Percentiles rank a stretch among this genome's conserved stretches.
Evolutionary conservation across 2,797 vertebrate genomes (phyloP).

Genomic region (Uromys caudimaculatus): DNA sequence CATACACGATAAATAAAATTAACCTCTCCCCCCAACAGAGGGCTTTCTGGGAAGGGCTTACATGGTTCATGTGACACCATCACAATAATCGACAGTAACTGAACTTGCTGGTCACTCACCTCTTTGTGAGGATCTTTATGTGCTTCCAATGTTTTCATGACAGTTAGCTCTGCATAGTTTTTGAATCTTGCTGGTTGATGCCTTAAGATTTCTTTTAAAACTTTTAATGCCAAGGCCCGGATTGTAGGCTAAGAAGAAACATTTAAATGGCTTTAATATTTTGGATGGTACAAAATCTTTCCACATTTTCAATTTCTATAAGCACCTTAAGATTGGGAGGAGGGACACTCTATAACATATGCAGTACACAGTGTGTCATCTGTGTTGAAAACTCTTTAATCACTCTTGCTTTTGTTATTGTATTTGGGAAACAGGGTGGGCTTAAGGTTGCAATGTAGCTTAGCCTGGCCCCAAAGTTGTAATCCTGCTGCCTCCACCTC

Average conservation of each 20-base stretch:
- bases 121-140: constrained; percentile 99
- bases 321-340: neutral
- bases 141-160: constrained; percentile 98
- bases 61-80: neutral
- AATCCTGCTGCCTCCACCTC: neutral
- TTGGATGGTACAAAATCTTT: constrained; percentile 22
- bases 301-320: constrained; percentile 33
- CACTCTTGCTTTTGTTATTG: neutral
- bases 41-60: neutral
- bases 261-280: constrained; percentile 66
- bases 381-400: neutral
- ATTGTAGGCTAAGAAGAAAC: constrained; percentile 92
- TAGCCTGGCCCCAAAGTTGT: neutral
- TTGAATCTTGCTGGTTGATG: constrained; percentile 98
- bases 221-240: constrained; percentile 95
- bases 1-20: neutral
- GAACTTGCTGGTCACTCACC: constrained; percentile 84
- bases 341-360: neutral
- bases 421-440: neutral
- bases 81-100: neutral
- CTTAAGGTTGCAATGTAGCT: neutral
- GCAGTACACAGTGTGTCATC: neutral
- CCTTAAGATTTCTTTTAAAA: constrained; percentile 96
- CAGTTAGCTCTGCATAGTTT: constrained; percentile 98
- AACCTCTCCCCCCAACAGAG: neutral